Conservation (phyloP, 2,888 invertebrate species). For the Camponotus fellah region DNA sequence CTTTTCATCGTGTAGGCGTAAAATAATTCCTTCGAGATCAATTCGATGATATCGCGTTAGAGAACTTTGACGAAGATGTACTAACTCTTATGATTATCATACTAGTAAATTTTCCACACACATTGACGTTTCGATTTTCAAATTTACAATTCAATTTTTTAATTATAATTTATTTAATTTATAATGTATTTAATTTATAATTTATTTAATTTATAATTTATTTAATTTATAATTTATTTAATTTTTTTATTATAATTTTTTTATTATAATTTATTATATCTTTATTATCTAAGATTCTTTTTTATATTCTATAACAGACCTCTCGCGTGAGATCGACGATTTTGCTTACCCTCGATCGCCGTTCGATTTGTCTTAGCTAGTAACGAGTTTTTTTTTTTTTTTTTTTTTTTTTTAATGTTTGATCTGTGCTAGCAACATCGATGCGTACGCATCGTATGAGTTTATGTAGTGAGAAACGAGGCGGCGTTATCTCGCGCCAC, state of each 20-base stretch:
- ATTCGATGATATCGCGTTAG: conserved; percentile 26
- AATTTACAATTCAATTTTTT: no score
- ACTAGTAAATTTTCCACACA: background rate
- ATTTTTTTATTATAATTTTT: no score
- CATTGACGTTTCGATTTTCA: background rate
- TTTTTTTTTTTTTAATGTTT: conserved; percentile 48
- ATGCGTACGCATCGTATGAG: conserved; percentile 62
- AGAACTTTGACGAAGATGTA: conserved; percentile 23
- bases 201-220: no score
- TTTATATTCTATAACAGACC: background rate
- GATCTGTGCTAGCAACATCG: conserved; percentile 38
- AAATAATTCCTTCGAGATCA: conserved; percentile 13
- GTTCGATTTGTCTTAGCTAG: conserved; percentile 53
- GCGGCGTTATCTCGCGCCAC: conserved; percentile 71
- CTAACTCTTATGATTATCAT: conserved; percentile 15
- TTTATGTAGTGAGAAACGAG: conserved; percentile 82
- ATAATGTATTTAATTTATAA: no score
- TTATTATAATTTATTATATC: background rate
- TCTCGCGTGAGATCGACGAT: background rate
- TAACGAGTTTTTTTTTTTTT: conserved; percentile 57
- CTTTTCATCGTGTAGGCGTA: background rate
- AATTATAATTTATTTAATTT: background rate
- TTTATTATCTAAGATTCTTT: background rate
- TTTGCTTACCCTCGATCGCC: conserved; percentile 33
- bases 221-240: no score